These are phyloP conservation scores for Myopa tessellatipennis DNA, from an alignment of 2,888 invertebrate species.

Conservation along the genomic window DNA sequence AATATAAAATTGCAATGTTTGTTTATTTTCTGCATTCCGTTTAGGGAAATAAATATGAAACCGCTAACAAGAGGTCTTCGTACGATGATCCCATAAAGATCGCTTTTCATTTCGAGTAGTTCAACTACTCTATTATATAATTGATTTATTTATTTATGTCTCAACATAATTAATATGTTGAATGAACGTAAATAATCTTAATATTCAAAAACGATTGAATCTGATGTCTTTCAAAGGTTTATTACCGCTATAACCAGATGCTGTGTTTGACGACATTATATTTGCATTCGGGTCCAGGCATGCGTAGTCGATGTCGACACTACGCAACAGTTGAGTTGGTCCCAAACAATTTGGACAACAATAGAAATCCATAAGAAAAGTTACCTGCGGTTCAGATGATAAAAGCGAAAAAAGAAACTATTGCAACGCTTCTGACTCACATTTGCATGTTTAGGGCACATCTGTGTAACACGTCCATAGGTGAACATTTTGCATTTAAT, in stretches of 20 bases:
- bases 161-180: too few species aligned
- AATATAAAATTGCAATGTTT: too few species aligned
- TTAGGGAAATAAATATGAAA: too few species aligned
- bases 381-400: constrained; percentile 13
- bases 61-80: too few species aligned
- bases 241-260: too few species aligned
- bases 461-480: constrained; percentile 26
- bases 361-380: constrained; percentile 37
- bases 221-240: neutral
- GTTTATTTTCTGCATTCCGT: too few species aligned
- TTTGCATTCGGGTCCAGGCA: constrained; percentile 5
- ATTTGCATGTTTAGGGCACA: constrained; percentile 26
- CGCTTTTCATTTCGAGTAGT: neutral
- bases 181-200: neutral
- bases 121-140: neutral
- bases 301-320: constrained; percentile 14
- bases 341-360: constrained; percentile 36
- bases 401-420: neutral
- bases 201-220: neutral
- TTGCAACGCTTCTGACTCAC: constrained; percentile 10
- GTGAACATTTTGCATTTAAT: constrained; percentile 37
- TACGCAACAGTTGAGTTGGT: constrained; percentile 7
- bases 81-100: too few species aligned
- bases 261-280: neutral
- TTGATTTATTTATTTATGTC: neutral